Evolutionary conservation across 2,113 vertebrate species (phyloP), one percentile per base, ranked within the genome.

Genomic region (Procavia capensis): DNA sequence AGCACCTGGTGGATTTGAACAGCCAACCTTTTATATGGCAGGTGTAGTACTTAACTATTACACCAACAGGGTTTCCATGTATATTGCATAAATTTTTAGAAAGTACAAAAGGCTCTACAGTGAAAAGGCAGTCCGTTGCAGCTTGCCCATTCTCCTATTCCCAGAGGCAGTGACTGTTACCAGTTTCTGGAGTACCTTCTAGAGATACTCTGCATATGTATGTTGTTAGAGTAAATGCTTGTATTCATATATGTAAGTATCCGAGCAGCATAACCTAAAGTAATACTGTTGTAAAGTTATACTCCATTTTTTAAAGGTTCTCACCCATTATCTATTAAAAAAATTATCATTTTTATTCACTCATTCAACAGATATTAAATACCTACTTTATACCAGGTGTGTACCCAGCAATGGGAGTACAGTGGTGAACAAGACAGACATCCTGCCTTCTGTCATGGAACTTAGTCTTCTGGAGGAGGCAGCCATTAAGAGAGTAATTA

Each of bases 221-320:
- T 88, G 61, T 83, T 34, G 78, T 76, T 17, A 50, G 41, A 45
- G 63, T 88, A 61, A 88, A 70, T 84, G 68, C 50, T 39, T 20
- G 84, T 31, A 24, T 83, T 76, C 34, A 39, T 25, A 5, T 59
- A 54, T 16, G 17, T 54, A 54, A 54, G 50, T 75, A 59, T 59
- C 7, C 66, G 76, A 88, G 68, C 64, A 29, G 24, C 36, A 79
- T 72, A 72, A 92, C 14, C 59, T 72, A 72, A 85, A 61, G 50
- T 70, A 92, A 88, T 91, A 59, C 13, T n/a, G 27, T 83, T 80
- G 45, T n/a, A 94, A 76, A n/a, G 19, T 76, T 75, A 39, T 84
- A 63, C 25, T 61, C n/a, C 64, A 66, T 63, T 85, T 82, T 95
- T 75, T 22, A 59, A 59, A 59, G 57, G 20, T 59, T 59, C 57